Evolutionary conservation across 2,888 invertebrate genomes (phyloP), one percentile per base, ranked within the genome.

Genomic region (Thumatha senex): DNA sequence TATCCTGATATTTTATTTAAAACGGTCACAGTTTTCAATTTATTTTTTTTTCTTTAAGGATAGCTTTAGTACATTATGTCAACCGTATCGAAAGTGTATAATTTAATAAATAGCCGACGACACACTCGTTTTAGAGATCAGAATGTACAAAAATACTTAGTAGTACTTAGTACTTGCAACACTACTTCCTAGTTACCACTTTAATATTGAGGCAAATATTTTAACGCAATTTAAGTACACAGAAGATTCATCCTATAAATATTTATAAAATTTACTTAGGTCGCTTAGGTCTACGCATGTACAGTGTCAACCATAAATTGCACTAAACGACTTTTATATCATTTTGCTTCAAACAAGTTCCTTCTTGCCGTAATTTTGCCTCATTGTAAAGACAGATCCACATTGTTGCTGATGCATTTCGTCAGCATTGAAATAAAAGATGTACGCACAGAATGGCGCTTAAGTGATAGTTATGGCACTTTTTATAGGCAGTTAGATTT

Each of bases 401-500:
- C 84, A 79, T 70, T 77, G 84, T 86, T 74, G 79, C 72, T 56
- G 67, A 59, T 80, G 72, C 79, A 72, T 80, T 82, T 80, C 64
- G 77, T 69, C 76, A 76, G 76, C 70, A 67, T 70, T 66, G 66
- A 82, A 80, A 84, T 85, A 85, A 83, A 86, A 81, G 78, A 75
- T 76, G 78, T 73, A 74, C 61, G 65, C 70, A 78, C 81, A 88
- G 88, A 90, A 88, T 86, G 78, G 78, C 83, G 82, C 82, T 85
- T 89, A 90, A 91, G 90, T 91, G 90, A 92, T 92, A 92, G 91
- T 92, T 91, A 91, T 91, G 89, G 88, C 88, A 86, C 75, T 84
- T 89, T 92, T 92, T 92, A 92, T 91, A 82, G 92, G 87, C 88
- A 87, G 87, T 91, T 90, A 90, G 89, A 92, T 92, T 92, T 91